A percentile compares a stretch with the other conserved stretches of the same genome.
Evolutionary conservation across 2,113 vertebrate genomes (phyloP).

Genomic region (Notechis scutatus): DNA sequence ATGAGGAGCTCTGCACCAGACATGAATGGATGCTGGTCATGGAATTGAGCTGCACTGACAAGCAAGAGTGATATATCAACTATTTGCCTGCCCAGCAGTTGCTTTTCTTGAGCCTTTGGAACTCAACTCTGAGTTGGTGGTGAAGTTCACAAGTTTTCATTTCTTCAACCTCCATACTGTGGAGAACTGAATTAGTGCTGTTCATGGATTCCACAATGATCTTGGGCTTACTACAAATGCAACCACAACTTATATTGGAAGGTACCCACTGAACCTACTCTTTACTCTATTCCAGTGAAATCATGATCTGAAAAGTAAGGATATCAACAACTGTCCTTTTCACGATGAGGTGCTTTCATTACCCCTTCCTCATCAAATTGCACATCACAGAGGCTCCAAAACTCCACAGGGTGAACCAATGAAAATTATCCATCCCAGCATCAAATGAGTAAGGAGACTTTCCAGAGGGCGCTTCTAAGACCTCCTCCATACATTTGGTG

Average conservation of each 20-base stretch:
- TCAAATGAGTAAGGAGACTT: neutral
- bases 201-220: neutral
- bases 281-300: neutral
- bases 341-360: neutral
- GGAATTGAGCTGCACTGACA: neutral
- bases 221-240: neutral
- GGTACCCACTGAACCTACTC: neutral
- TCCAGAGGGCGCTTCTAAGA: neutral
- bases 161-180: neutral
- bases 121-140: neutral
- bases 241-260: neutral
- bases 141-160: neutral
- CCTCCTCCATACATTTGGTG: neutral
- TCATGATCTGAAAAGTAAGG: neutral
- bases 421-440: neutral
- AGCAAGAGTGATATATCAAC: neutral
- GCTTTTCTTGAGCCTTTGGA: neutral
- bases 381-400: neutral
- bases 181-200: neutral
- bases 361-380: neutral
- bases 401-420: neutral
- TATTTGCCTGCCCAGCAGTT: neutral
- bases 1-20: neutral
- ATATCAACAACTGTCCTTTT: neutral
- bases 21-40: neutral